Base-by-base conservation (phyloP, 92 coral and sea anemone genomes). In the Palythoa grandis region DNA sequence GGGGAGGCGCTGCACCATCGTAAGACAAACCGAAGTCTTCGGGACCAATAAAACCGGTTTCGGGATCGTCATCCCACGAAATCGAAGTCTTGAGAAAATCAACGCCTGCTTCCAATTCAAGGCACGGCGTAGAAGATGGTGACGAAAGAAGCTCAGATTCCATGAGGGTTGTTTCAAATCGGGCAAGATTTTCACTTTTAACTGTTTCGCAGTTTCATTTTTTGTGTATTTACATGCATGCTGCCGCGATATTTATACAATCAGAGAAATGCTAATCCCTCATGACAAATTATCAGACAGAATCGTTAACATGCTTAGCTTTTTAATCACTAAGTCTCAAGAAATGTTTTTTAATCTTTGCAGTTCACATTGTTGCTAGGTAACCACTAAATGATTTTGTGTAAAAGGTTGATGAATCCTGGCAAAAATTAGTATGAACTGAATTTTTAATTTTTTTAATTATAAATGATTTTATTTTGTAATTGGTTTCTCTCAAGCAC, bases 1-100 rank as follows among this genome's bases (percentile, higher is more conserved):
- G 7, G 7, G n/a, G n/a, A 56, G 63, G 63, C 63, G 63, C 63
- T 7, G 63, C 63, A 7, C 63, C 63, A 56, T 56, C 63, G 16
- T 56, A 56, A 11, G 63, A 56, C 63, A 56, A 56, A 56, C 63
- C 63, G 63, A 56, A 56, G 63, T 80, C 85, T 66, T 80, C 85
- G 13, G 85, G 85, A 8, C 61, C 74, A 67, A 80, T 66, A 50
- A 43, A 80, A 22, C 47, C 22, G 7, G 17, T 65, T 67, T 80
- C 85, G 5, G 85, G 75, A 22, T 80, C 85, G 40, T 80, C 85
- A 11, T 80, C 85, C 85, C 85, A 80, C 25, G 47, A 20, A 48
- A 80, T 66, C 22, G 85, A 17, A 65, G 85, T 68, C 58, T 80
- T 68, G 2, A 80, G 74, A 68, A 80, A 80, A 80, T 80, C 85